phyloP scores from a whole-genome alignment of 2,797 vertebrate species.

The Falco cherrug region DNA sequence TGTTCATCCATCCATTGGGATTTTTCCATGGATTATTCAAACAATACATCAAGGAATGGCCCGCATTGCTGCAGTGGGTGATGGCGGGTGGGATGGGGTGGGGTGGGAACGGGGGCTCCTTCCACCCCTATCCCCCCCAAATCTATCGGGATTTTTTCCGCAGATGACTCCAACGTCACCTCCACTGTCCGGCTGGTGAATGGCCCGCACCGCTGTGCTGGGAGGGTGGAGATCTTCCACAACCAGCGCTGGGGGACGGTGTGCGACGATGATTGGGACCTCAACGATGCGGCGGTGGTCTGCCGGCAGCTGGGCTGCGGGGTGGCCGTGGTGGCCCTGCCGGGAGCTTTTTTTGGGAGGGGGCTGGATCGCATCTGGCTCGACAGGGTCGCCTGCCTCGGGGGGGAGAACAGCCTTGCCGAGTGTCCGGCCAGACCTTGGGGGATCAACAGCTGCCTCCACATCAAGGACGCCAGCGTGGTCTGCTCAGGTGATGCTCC shows the following conservation, averaged over 20 bases:
- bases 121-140: too few species aligned
- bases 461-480: conserved; percentile 37
- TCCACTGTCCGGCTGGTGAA: background rate
- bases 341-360: background rate
- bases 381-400: background rate
- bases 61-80: too few species aligned
- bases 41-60: too few species aligned
- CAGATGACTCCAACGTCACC: too few species aligned
- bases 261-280: background rate
- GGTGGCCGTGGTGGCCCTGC: background rate
- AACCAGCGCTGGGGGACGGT: background rate
- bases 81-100: too few species aligned
- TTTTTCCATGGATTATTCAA: too few species aligned
- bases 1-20: too few species aligned
- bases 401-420: background rate
- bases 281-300: background rate
- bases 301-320: background rate
- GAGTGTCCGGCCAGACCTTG: conserved; percentile 5
- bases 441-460: conserved; percentile 21
- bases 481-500: conserved; percentile 44
- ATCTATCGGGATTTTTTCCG: too few species aligned
- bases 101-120: too few species aligned
- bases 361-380: background rate
- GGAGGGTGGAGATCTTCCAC: background rate
- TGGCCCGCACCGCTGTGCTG: background rate